A percentile compares a stretch with the other conserved stretches of the same genome.
Evolutionary conservation across 2,888 invertebrate species (phyloP).

Genomic region (Tachina fera): DNA sequence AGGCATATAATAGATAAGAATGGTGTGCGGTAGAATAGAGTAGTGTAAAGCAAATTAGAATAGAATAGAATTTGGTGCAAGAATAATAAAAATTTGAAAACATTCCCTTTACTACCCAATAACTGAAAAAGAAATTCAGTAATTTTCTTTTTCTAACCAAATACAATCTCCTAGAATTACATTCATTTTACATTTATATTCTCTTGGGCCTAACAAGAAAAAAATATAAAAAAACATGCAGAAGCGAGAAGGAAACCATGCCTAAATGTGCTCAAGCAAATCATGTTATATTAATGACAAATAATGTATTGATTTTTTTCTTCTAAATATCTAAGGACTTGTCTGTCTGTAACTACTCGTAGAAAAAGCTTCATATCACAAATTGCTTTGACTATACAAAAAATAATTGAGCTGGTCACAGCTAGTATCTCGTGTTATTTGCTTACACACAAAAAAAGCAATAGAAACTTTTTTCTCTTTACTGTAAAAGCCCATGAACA

Average conservation of each 20-base stretch:
- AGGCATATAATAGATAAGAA: neutral
- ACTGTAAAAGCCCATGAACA: neutral
- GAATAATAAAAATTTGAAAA: neutral
- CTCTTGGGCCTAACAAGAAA: neutral
- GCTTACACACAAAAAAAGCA: neutral
- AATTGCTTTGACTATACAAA: neutral
- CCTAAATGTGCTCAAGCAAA: neutral
- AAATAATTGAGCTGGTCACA: neutral
- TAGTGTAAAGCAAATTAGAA: neutral
- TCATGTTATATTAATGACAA: neutral
- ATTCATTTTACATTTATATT: neutral
- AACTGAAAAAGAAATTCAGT: neutral
- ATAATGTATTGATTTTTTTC: slow-evolving; percentile 6
- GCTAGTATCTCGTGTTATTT: too few relatives aligned
- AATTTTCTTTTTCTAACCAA: neutral
- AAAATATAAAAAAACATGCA: neutral
- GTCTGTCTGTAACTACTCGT: neutral
- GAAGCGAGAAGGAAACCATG: neutral
- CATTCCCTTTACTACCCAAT: neutral
- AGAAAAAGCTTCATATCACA: neutral
- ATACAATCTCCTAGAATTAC: slow-evolving; percentile 8
- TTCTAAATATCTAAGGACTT: neutral
- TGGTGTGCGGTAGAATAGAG: neutral
- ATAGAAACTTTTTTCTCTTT: neutral
- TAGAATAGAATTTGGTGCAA: neutral